phyloP scores from a whole-genome alignment of 2,888 invertebrate species.

The Andrena minutula region DNA sequence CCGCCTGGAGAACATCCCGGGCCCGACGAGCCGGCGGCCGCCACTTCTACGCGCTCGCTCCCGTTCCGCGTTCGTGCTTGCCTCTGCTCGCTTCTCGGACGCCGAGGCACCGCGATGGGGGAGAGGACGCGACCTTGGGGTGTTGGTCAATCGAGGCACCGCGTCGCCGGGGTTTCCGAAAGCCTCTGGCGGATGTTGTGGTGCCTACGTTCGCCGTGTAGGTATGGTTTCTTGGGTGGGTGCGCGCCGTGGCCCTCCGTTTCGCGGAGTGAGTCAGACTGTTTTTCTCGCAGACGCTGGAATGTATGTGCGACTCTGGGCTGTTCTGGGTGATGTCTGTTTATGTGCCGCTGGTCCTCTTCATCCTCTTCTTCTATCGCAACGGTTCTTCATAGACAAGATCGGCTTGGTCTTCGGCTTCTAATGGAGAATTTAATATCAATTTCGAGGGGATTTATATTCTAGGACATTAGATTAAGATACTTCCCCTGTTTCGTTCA shows the following conservation, averaged over 20 bases:
- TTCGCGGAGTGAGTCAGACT: neutral
- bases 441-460: too few relatives aligned
- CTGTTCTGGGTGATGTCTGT: too few relatives aligned
- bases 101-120: neutral
- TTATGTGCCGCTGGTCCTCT: too few relatives aligned
- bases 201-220: neutral
- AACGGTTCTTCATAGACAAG: too few relatives aligned
- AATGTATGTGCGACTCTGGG: neutral
- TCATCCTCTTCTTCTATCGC: too few relatives aligned
- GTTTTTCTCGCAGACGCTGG: neutral
- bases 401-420: too few relatives aligned
- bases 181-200: neutral
- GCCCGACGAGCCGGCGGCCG: neutral
- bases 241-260: neutral
- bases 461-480: too few relatives aligned
- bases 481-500: too few relatives aligned
- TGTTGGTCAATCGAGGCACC: neutral
- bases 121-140: constrained; percentile 6
- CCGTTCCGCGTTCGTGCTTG: constrained; percentile 15
- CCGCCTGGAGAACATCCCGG: constrained; percentile 15
- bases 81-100: neutral
- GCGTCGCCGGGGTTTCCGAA: neutral
- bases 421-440: too few relatives aligned
- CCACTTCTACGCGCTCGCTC: neutral
- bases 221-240: neutral